phyloP scores from a whole-genome alignment of 2,797 vertebrate species.

The Hephaestus fuliginosus region DNA sequence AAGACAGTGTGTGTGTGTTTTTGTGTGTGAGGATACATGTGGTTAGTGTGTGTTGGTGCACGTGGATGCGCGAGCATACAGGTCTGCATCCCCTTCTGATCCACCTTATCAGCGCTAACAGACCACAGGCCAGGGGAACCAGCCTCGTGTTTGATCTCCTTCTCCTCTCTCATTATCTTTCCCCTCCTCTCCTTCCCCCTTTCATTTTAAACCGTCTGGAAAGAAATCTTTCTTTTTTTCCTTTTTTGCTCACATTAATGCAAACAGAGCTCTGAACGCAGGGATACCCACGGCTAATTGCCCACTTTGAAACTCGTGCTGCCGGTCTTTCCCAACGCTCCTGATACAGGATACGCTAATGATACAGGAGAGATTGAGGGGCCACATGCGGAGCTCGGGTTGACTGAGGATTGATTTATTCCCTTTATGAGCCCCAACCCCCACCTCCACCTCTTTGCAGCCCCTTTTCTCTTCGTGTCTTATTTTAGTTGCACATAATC shows the following conservation, averaged over 20 bases:
- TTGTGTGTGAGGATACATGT: background rate
- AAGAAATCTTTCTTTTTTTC: slow-evolving; percentile 4
- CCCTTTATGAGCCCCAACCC: slow-evolving; percentile 46
- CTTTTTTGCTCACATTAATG: slow-evolving; percentile 43
- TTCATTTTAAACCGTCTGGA: slow-evolving; percentile 16
- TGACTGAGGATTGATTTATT: slow-evolving; percentile 61
- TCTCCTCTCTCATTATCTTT: slow-evolving; percentile 31
- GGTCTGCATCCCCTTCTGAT: slow-evolving; percentile 54
- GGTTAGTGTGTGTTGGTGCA: slow-evolving; percentile 14
- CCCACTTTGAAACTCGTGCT: slow-evolving; percentile 54
- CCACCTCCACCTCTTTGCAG: slow-evolving; percentile 35
- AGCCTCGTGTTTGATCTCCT: slow-evolving; percentile 60
- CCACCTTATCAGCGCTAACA: slow-evolving; percentile 78
- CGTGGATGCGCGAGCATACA: background rate
- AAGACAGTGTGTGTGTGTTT: slow-evolving; percentile 22
- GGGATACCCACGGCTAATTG: slow-evolving; percentile 57
- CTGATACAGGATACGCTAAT: background rate
- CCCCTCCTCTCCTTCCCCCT: slow-evolving; percentile 8
- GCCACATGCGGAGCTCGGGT: slow-evolving; percentile 47
- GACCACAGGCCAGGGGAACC: slow-evolving; percentile 66
- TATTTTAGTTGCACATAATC: slow-evolving; percentile 70
- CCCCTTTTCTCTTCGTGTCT: slow-evolving; percentile 36
- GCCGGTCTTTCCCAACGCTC: slow-evolving; percentile 17
- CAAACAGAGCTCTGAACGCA: slow-evolving; percentile 43
- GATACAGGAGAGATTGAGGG: slow-evolving; percentile 21